Evolutionary conservation across 2,888 invertebrate genomes (phyloP), one percentile per base, ranked within the genome.

Genomic region (Volucella bombylans): DNA sequence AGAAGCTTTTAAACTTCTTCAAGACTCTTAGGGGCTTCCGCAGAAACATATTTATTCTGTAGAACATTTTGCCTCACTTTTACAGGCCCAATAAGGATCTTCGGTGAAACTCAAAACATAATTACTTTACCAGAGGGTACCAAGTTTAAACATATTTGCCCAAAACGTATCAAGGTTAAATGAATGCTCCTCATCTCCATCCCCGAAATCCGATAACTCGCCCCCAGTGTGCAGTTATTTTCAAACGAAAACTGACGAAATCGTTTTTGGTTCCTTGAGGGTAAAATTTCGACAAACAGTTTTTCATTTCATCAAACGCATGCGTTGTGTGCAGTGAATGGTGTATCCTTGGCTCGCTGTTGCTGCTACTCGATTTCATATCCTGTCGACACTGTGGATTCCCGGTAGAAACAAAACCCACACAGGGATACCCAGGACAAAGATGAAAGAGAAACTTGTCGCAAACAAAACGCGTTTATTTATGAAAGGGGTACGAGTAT

Each of bases 381-480:
- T 61, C 65, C 61, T 39, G 67, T 65, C 76, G 38, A 59, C 61
- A 69, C 31, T n/a, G 39, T 47, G 14, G n/a, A 45, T 50, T 6
- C 50, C 39, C 41, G 47, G 41, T 59, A 23, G 41, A 15, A 14
- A 23, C 23, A 11, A n/a, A 31, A 31, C 31, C 31, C 15, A 67
- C 10, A 2, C 43, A 55, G 47, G 10, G 31, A 31, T 6, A 31
- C 6, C 31, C 31, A 68, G 15, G 10, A 8, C 12, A 6, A 71
- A 49, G 72, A 78, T 78, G 69, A 78, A 78, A 78, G 69, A 55
- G 78, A 79, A 71, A 79, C 78, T 79, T 79, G 78, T 79, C 65
- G 41, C 78, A 78, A 65, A 79, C 78, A 65, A 71, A 72, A 79
- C 71, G 71, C 71, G 65, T 50, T 79, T 79, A 64, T 71, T 71